Percentiles rank a stretch among this genome's conserved stretches.
These are phyloP conservation scores for Mayetiola destructor DNA, from an alignment of 2,888 invertebrate species.

Conservation along the genomic window DNA sequence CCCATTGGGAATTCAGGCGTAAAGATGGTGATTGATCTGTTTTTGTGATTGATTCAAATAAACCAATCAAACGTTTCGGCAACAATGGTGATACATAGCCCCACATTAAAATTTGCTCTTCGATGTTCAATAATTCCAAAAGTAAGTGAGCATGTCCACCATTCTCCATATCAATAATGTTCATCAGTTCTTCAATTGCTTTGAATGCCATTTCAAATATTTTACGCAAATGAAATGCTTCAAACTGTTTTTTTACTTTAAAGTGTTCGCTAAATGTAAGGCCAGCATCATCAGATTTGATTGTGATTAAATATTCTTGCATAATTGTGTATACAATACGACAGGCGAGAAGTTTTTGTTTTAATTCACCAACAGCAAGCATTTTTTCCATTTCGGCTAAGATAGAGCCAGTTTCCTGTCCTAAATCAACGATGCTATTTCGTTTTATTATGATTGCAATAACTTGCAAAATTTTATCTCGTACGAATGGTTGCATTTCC, in stretches of 20 bases:
- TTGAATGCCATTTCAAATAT: conserved; percentile 52
- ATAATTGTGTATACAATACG: conserved; percentile 68
- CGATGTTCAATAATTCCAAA: conserved; percentile 57
- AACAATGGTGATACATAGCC: conserved; percentile 55
- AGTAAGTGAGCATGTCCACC: conserved; percentile 35
- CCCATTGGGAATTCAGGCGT: conserved; percentile 48
- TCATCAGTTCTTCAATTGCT: conserved; percentile 15
- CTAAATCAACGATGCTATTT: conserved; percentile 59
- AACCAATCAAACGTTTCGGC: conserved; percentile 53
- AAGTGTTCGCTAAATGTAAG: conserved; percentile 80
- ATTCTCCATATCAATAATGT: conserved; percentile 37
- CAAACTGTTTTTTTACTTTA: conserved; percentile 70
- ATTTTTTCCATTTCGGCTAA: conserved; percentile 61
- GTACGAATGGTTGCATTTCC: conserved; percentile 51
- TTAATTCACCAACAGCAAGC: conserved; percentile 58
- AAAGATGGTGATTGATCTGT: conserved; percentile 49
- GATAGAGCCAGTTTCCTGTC: conserved; percentile 50
- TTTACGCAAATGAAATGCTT: conserved; percentile 59
- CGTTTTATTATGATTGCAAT: conserved; percentile 81
- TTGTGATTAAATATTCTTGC: conserved; percentile 77
- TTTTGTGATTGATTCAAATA: conserved; percentile 54
- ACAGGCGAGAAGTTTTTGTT: conserved; percentile 70
- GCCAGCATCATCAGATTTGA: conserved; percentile 73
- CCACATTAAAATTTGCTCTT: conserved; percentile 69
- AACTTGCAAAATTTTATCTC: conserved; percentile 38